Percentiles rank a stretch among this genome's conserved stretches.
phyloP scores from a whole-genome alignment of 2,113 vertebrate species.

The Sylvia atricapilla region DNA sequence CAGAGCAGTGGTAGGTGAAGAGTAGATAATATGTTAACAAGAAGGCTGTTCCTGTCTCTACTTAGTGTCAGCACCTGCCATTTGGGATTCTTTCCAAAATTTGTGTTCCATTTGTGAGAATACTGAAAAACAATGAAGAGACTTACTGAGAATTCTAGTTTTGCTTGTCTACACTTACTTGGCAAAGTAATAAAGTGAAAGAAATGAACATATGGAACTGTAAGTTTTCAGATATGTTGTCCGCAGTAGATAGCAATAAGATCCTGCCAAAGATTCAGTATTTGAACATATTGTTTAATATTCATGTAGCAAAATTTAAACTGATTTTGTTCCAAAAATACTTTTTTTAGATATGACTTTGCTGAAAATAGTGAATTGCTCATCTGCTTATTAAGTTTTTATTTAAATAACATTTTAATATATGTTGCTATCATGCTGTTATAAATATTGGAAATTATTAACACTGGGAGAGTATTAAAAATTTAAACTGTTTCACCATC shows the following conservation, averaged over 20 bases:
- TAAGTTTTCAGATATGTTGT: background rate
- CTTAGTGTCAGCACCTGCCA: constrained; percentile 63
- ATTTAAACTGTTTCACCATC: constrained; percentile 55
- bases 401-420: background rate
- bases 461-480: constrained; percentile 32
- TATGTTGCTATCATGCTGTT: background rate
- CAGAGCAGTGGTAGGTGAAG: constrained; percentile 55
- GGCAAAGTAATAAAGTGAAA: background rate
- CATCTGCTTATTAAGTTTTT: background rate
- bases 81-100: constrained; percentile 63
- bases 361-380: background rate
- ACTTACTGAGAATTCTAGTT: background rate
- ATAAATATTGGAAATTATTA: constrained; percentile 25
- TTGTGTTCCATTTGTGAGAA: constrained; percentile 34
- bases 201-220: background rate
- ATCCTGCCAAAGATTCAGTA: background rate
- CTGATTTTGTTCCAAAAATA: background rate
- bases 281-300: constrained; percentile 25
- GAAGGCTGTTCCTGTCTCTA: constrained; percentile 58
- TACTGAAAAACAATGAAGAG: constrained; percentile 1
- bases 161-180: background rate
- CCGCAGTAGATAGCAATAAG: background rate
- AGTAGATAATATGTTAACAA: constrained; percentile 60
- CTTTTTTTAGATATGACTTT: background rate
- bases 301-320: background rate